Conservation (phyloP, 2,113 vertebrate genomes). For the Clarias batrachus region DNA sequence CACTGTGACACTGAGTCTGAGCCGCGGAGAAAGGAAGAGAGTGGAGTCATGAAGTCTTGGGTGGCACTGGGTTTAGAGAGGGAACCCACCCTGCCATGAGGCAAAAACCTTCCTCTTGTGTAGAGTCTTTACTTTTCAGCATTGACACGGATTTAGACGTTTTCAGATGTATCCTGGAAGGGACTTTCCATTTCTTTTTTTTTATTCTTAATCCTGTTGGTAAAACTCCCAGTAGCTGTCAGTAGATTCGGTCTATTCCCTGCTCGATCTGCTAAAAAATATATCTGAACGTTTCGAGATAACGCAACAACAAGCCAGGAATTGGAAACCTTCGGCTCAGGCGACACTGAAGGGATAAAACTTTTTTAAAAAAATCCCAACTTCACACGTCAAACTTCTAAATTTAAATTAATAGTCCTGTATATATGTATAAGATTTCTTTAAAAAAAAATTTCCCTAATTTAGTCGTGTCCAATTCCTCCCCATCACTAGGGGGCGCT, state of each 20-base stretch:
- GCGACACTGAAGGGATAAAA: background rate
- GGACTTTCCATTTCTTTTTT: background rate
- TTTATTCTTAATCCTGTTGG: background rate
- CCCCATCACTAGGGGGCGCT: too few relatives aligned
- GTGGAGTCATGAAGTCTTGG: conserved; percentile 7
- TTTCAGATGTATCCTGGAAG: background rate
- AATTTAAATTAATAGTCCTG: background rate
- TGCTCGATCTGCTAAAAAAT: background rate
- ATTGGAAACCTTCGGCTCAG: background rate
- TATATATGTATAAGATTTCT: too few relatives aligned
- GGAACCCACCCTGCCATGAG: background rate
- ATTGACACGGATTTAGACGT: background rate
- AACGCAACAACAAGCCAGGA: background rate
- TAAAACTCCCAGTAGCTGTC: background rate
- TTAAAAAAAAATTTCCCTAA: too few relatives aligned
- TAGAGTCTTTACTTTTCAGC: background rate
- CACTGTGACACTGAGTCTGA: background rate
- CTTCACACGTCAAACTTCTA: background rate
- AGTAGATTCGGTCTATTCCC: background rate
- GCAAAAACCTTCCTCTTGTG: background rate
- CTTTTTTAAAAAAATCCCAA: background rate
- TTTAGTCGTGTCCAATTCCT: too few relatives aligned
- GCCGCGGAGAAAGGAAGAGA: conserved; percentile 7
- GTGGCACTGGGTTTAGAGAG: background rate
- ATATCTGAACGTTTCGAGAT: background rate